Evolutionary conservation across 2,888 invertebrate species (phyloP).

Genomic region (Oligia fasciuncula): DNA sequence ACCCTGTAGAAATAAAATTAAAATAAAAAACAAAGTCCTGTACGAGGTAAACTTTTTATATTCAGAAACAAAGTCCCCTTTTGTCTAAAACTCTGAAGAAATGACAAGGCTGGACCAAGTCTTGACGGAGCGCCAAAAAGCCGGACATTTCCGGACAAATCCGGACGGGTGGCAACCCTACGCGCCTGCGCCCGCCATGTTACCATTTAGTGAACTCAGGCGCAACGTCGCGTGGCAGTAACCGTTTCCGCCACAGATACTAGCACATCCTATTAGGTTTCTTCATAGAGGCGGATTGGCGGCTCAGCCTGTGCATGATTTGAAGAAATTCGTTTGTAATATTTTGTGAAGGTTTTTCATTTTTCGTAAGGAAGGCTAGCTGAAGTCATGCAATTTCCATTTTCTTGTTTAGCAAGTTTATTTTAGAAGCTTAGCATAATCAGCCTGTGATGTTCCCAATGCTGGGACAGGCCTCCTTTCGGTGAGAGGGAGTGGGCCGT

Average conservation of each 20-base stretch:
- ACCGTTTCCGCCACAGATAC: slow-evolving; percentile 64
- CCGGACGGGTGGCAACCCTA: slow-evolving; percentile 1
- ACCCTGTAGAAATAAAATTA: too few species aligned
- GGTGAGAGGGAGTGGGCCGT: not conserved
- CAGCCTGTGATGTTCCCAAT: not conserved
- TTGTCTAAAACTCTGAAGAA: not conserved
- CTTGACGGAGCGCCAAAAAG: too few species aligned
- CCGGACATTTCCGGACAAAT: not conserved
- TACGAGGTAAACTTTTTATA: too few species aligned
- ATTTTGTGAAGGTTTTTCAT: not conserved
- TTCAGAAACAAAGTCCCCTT: not conserved
- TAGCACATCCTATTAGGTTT: slow-evolving; percentile 53
- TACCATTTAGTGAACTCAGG: slow-evolving; percentile 69
- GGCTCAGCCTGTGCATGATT: slow-evolving; percentile 39
- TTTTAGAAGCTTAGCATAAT: not conserved
- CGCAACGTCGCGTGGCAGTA: slow-evolving; percentile 73
- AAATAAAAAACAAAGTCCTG: too few species aligned
- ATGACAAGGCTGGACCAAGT: not conserved
- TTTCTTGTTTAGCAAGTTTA: not conserved
- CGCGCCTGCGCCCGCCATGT: slow-evolving; percentile 58
- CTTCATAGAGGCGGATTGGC: slow-evolving; percentile 49
- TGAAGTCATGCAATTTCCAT: not conserved
- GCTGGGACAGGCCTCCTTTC: not conserved
- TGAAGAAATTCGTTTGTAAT: slow-evolving; percentile 21
- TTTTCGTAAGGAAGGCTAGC: slow-evolving; percentile 25